Percentiles rank a stretch among this genome's conserved stretches.
phyloP scores from a whole-genome alignment of 2,888 invertebrate genomes.

The Eupsilia transversa region DNA sequence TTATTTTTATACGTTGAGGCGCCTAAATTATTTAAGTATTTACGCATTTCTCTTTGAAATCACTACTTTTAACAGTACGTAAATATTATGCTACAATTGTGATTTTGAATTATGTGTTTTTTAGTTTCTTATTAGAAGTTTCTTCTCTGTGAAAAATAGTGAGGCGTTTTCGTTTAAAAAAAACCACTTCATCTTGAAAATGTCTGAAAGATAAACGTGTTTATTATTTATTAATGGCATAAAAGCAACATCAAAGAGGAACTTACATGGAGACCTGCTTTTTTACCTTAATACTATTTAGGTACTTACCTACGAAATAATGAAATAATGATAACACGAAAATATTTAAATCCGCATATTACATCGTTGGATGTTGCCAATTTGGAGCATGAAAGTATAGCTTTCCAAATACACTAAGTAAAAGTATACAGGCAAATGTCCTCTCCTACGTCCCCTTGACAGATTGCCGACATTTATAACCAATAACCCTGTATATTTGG shows the following conservation, averaged over 20 bases:
- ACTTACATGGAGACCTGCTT: neutral
- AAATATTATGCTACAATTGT: conserved; percentile 20
- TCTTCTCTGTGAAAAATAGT: neutral
- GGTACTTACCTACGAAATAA: too few species aligned
- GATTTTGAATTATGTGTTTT: conserved; percentile 34
- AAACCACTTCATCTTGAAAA: neutral
- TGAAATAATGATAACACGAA: too few species aligned
- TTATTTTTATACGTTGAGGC: conserved; percentile 35
- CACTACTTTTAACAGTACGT: conserved; percentile 41
- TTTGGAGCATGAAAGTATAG: too few species aligned
- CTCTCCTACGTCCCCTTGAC: too few species aligned
- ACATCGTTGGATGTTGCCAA: too few species aligned
- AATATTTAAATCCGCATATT: neutral
- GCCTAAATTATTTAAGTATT: conserved; percentile 54
- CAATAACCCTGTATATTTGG: too few species aligned
- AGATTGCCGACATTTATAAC: too few species aligned
- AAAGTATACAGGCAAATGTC: too few species aligned
- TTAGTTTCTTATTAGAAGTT: conserved; percentile 2
- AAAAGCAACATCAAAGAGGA: neutral
- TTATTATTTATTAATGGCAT: neutral
- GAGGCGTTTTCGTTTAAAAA: neutral
- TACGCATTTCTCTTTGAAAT: conserved; percentile 51
- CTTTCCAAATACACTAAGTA: too few species aligned
- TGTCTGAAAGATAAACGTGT: neutral
- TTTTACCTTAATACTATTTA: neutral